These are phyloP conservation scores for Loripinus fragilis DNA, from an alignment of 2,888 invertebrate species.

Conservation along the genomic window DNA sequence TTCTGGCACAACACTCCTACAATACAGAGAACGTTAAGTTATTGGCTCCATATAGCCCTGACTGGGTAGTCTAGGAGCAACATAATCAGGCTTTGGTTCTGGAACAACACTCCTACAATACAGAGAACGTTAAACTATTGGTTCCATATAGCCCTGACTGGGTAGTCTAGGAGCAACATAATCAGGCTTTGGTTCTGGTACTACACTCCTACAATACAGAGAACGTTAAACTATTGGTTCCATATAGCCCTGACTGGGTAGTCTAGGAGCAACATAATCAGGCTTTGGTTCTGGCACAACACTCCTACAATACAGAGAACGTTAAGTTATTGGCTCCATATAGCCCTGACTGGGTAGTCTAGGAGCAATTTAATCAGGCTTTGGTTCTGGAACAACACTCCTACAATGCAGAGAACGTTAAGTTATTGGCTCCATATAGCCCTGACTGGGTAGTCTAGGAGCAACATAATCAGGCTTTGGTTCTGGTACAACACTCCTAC, in stretches of 20 bases:
- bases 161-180: too few relatives aligned
- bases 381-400: neutral
- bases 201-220: too few relatives aligned
- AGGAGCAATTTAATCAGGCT: neutral
- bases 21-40: too few relatives aligned
- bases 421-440: slow-evolving; percentile 1
- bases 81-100: too few relatives aligned
- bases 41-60: too few relatives aligned
- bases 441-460: neutral
- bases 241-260: neutral
- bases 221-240: too few relatives aligned
- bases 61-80: too few relatives aligned
- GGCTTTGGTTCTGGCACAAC: neutral
- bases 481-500: slow-evolving; percentile 2
- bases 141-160: too few relatives aligned
- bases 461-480: neutral
- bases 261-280: neutral
- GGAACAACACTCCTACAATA: too few relatives aligned
- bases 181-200: too few relatives aligned
- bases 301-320: slow-evolving; percentile 1
- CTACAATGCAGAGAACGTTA: slow-evolving; percentile 1
- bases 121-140: too few relatives aligned
- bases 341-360: neutral
- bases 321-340: slow-evolving; percentile 1
- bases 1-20: too few relatives aligned